Percentiles rank a stretch among this genome's conserved stretches.
phyloP scores from a whole-genome alignment of 2,113 vertebrate species.

The Channa argus region DNA sequence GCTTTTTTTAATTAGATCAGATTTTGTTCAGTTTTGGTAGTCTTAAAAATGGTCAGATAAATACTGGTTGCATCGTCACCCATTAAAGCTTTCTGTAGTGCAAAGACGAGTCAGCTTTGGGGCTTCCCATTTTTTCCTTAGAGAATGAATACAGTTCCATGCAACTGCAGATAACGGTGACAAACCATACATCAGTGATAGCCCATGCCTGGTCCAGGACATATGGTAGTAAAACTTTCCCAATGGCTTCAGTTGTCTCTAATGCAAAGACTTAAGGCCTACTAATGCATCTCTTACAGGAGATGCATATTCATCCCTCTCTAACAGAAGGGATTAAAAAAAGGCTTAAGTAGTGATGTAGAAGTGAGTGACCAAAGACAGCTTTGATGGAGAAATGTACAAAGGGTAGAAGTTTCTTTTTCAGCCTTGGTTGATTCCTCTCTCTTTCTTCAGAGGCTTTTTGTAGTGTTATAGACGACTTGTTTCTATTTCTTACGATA shows the following conservation, averaged over 20 bases:
- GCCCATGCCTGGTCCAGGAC: conserved; percentile 22
- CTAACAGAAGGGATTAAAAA: not conserved
- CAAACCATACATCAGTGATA: conserved; percentile 26
- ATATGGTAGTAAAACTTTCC: conserved; percentile 3
- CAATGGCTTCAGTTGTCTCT: conserved; percentile 10
- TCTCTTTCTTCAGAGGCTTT: not conserved
- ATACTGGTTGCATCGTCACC: no score
- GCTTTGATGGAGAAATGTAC: conserved; percentile 7
- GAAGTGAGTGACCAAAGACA: conserved; percentile 28
- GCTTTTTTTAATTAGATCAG: no score
- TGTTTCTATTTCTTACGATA: conserved; percentile 24
- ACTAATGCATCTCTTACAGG: not conserved
- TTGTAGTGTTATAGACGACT: not conserved
- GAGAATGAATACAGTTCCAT: no score
- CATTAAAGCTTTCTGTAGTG: no score
- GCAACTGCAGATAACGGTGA: not conserved
- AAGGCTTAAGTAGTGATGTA: conserved; percentile 12
- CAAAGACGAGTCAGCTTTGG: no score
- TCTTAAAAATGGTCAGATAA: no score
- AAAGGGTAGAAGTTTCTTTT: conserved; percentile 10
- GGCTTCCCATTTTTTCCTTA: no score
- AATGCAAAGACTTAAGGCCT: not conserved
- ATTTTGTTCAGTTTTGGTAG: no score
- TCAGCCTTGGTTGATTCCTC: conserved; percentile 42
- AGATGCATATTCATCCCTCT: not conserved